Evolutionary conservation across 2,113 vertebrate species (phyloP).

Genomic region (Orthonyx spaldingii): DNA sequence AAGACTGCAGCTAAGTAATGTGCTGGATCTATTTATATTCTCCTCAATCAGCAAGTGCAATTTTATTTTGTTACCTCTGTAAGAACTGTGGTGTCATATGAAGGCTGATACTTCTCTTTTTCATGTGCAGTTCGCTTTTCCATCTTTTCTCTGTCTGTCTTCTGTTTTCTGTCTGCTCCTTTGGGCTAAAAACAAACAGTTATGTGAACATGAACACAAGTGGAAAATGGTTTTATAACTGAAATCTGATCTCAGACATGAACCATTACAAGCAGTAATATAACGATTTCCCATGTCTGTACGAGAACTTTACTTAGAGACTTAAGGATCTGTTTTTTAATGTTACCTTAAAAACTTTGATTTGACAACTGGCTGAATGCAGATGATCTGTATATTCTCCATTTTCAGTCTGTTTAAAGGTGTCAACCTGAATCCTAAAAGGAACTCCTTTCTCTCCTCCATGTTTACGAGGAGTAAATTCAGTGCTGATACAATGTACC

Average conservation of each 20-base stretch:
- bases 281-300: neutral
- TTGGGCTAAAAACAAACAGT: constrained; percentile 75
- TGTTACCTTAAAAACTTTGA: constrained; percentile 84
- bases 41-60: neutral
- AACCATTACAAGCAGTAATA: neutral
- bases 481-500: constrained; percentile 86
- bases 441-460: constrained; percentile 84
- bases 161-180: constrained; percentile 84
- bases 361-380: constrained; percentile 84
- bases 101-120: constrained; percentile 83
- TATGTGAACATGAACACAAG: neutral
- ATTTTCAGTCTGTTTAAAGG: constrained; percentile 79
- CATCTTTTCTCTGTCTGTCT: constrained; percentile 85
- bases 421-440: constrained; percentile 83
- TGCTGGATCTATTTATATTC: neutral
- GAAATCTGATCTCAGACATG: neutral
- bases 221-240: neutral
- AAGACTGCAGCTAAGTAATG: neutral
- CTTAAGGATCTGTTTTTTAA: neutral
- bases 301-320: neutral
- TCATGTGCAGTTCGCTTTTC: constrained; percentile 81
- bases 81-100: constrained; percentile 81
- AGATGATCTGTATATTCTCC: constrained; percentile 83
- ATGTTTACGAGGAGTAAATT: constrained; percentile 81
- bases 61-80: constrained; percentile 73